These are phyloP conservation scores for Hozukius guyotensis DNA, from an alignment of 2,797 vertebrate species.

Conservation along the genomic window DNA sequence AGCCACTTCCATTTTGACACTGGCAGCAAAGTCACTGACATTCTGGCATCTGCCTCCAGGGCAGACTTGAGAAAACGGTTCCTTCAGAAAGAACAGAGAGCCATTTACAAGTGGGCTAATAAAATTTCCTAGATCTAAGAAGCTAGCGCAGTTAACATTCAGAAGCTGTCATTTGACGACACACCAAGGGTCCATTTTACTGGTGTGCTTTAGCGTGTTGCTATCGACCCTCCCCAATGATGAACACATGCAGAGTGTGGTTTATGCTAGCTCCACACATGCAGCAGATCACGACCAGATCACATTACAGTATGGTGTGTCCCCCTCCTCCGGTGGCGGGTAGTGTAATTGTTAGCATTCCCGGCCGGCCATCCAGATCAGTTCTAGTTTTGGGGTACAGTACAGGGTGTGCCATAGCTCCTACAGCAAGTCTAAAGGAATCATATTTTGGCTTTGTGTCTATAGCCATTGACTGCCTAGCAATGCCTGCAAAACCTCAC, in stretches of 20 bases:
- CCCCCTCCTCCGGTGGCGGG: constrained; percentile 11
- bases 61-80: constrained; percentile 45
- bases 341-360: constrained; percentile 52
- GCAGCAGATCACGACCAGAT: constrained; percentile 34
- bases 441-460: background rate
- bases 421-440: background rate
- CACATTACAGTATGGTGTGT: constrained; percentile 8
- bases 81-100: constrained; percentile 53
- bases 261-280: constrained; percentile 22
- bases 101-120: constrained; percentile 64
- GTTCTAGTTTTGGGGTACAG: constrained; percentile 19
- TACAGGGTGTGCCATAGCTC: background rate
- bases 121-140: constrained; percentile 46
- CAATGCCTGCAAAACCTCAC: constrained; percentile 11
- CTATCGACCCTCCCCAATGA: background rate
- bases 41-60: constrained; percentile 57
- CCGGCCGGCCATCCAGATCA: constrained; percentile 18
- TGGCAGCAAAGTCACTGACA: constrained; percentile 59
- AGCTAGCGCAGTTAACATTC: constrained; percentile 39
- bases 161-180: constrained; percentile 44
- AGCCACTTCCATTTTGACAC: constrained; percentile 77
- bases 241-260: constrained; percentile 13
- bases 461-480: background rate
- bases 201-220: background rate
- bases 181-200: constrained; percentile 13